phyloP scores from a whole-genome alignment of 92 coral and sea anemone genomes.

The Diadumene lineata region DNA sequence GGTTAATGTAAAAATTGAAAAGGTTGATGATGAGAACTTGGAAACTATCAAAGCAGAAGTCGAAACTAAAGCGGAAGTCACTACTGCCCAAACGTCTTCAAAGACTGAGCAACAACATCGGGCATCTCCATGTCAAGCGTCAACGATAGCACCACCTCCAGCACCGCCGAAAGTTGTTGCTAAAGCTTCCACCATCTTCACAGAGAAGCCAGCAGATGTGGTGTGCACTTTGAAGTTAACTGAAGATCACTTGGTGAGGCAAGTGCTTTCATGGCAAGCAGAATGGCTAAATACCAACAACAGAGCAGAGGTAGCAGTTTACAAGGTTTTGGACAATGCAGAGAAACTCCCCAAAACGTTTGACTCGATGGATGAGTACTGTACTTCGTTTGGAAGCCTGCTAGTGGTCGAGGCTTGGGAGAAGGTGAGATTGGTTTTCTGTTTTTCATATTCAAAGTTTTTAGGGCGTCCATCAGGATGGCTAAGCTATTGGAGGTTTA shows the following conservation, averaged over 20 bases:
- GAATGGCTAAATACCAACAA: conserved; percentile 28
- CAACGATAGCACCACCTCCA: no score
- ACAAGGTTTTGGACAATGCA: conserved; percentile 12
- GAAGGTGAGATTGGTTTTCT: conserved; percentile 81
- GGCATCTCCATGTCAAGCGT: no score
- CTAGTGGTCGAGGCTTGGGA: conserved; percentile 82
- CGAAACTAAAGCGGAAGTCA: not conserved
- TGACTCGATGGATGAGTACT: conserved; percentile 72
- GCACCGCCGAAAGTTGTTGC: not conserved
- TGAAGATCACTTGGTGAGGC: conserved; percentile 54
- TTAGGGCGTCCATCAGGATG: no score
- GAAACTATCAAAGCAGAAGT: not conserved
- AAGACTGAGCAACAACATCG: not conserved
- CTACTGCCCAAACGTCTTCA: not conserved
- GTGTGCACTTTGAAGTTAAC: conserved; percentile 36
- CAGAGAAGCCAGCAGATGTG: conserved; percentile 35
- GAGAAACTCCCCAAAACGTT: conserved; percentile 56
- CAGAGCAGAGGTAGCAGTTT: conserved; percentile 3
- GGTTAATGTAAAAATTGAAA: conserved; percentile 1
- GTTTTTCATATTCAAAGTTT: no score
- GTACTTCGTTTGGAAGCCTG: conserved; percentile 65
- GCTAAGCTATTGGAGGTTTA: no score
- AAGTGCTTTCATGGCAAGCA: conserved; percentile 58
- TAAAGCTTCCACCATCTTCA: not conserved
- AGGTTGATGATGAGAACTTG: conserved; percentile 8